Conservation (phyloP, 2,113 vertebrate species). For the Genyomyrus donnyi region DNA sequence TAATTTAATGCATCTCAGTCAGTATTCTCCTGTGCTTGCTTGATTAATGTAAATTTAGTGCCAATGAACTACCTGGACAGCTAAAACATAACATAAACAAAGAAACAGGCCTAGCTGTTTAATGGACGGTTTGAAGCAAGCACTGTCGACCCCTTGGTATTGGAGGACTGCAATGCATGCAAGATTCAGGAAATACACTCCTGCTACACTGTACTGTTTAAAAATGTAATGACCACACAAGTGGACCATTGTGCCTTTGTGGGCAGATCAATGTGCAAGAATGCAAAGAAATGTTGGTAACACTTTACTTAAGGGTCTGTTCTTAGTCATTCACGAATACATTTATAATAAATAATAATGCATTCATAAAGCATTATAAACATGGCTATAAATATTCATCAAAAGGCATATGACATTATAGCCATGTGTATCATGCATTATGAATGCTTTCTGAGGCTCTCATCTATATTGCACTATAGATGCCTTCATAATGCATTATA, state of each 20-base stretch:
- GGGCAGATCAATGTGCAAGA: background rate
- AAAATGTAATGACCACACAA: background rate
- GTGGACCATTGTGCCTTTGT: background rate
- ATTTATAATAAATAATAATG: no score
- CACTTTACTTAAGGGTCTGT: no score
- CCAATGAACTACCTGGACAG: background rate
- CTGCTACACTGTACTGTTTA: background rate
- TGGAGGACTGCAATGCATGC: background rate
- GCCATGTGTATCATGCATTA: no score
- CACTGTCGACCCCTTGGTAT: background rate
- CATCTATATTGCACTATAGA: no score
- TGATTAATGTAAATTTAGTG: background rate
- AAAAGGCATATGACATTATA: no score
- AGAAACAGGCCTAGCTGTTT: background rate
- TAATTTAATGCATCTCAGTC: background rate
- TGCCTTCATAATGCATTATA: no score
- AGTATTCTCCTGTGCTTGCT: background rate
- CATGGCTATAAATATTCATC: no score
- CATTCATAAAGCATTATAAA: no score
- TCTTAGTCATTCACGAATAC: no score
- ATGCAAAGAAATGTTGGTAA: background rate
- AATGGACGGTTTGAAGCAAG: background rate
- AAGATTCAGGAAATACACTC: background rate
- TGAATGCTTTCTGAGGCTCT: no score
- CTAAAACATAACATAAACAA: background rate